These are phyloP conservation scores for Gnathonemus echidnorhynchus DNA, from an alignment of 2,113 vertebrate species.

Conservation along the genomic window DNA sequence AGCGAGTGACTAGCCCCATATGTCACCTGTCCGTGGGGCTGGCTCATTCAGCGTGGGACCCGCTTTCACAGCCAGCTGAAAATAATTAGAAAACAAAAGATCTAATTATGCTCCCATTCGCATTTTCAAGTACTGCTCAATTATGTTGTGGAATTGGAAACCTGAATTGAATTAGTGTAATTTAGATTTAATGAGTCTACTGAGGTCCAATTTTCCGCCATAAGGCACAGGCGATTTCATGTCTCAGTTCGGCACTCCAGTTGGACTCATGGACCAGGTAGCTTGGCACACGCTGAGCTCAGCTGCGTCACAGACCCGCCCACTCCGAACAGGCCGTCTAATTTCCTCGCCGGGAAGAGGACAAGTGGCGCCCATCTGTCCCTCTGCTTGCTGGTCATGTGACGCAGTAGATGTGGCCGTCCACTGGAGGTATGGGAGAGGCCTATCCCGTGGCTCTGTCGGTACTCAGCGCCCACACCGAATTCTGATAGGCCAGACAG, in stretches of 20 bases:
- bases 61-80: not conserved
- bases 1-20: not conserved
- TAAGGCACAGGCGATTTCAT: conserved; percentile 46
- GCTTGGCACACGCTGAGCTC: not conserved
- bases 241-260: not conserved
- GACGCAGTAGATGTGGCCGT: not conserved
- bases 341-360: not conserved
- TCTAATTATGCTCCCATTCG: conserved; percentile 23
- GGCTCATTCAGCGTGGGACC: not conserved
- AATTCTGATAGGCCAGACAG: not conserved
- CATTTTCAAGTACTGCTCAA: conserved; percentile 24
- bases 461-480: not conserved
- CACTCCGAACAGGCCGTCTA: not conserved
- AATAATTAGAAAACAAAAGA: conserved; percentile 20
- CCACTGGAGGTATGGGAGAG: not conserved
- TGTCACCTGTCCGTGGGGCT: not conserved
- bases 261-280: not conserved
- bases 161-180: conserved; percentile 49
- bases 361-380: not conserved
- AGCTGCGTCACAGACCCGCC: not conserved
- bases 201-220: conserved; percentile 39
- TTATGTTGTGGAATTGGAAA: conserved; percentile 42
- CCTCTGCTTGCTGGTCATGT: not conserved
- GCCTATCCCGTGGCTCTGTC: not conserved
- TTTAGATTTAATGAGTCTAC: conserved; percentile 48